Evolutionary conservation across 2,113 vertebrate genomes (phyloP).

Genomic region (Toxotes chatareus): DNA sequence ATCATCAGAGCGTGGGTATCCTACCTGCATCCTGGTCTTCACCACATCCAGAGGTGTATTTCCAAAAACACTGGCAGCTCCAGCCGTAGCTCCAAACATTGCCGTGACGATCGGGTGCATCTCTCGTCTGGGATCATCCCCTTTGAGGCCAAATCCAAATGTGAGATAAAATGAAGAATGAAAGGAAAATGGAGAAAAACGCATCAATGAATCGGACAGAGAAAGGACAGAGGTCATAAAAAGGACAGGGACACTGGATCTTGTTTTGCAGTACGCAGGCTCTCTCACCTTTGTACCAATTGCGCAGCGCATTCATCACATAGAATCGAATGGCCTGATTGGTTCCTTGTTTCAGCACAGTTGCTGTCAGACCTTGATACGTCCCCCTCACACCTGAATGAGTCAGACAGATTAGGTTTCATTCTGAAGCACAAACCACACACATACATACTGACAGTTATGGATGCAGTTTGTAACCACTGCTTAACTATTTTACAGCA

Average conservation of each 20-base stretch:
- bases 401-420: conserved; percentile 8
- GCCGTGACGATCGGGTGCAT: conserved; percentile 87
- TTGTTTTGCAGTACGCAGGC: neutral
- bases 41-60: conserved; percentile 89
- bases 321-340: conserved; percentile 89
- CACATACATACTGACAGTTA: neutral
- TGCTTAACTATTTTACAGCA: neutral
- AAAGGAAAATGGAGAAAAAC: neutral
- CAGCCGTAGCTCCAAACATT: conserved; percentile 84
- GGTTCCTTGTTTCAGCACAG: conserved; percentile 85
- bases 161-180: neutral
- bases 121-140: conserved; percentile 81
- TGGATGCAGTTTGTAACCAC: neutral
- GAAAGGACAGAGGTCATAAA: neutral
- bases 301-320: conserved; percentile 85
- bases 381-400: conserved; percentile 83
- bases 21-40: conserved; percentile 89
- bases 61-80: conserved; percentile 88
- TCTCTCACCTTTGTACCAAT: conserved; percentile 87
- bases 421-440: neutral
- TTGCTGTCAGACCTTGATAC: conserved; percentile 86
- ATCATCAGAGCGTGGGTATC: neutral
- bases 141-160: conserved; percentile 60
- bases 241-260: neutral
- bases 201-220: neutral